phyloP scores from a whole-genome alignment of 2,797 vertebrate genomes.

The Sebastiscus albofasciatus region DNA sequence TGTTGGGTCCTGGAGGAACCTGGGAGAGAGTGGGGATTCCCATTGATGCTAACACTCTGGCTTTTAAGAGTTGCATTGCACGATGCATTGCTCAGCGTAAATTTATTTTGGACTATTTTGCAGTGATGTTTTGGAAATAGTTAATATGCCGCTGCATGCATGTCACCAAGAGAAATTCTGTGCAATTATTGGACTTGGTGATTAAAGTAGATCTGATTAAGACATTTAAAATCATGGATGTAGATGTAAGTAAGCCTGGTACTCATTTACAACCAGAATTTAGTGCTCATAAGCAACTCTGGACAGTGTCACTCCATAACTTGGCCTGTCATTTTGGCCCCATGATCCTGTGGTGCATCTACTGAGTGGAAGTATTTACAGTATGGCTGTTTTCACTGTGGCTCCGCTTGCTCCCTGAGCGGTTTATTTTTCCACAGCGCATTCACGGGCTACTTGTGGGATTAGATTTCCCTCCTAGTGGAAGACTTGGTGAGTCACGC shows the following conservation, averaged over 20 bases:
- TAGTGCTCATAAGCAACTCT: constrained; percentile 1
- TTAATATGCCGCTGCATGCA: neutral
- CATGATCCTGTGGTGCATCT: constrained; percentile 49
- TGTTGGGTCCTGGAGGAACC: constrained; percentile 43
- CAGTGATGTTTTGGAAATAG: neutral
- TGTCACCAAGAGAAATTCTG: neutral
- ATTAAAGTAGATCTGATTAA: constrained; percentile 1
- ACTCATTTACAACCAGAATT: neutral
- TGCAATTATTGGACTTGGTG: neutral
- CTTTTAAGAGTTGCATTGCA: neutral
- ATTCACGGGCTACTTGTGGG: constrained; percentile 58
- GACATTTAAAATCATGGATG: neutral
- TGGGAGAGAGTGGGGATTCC: constrained; percentile 29
- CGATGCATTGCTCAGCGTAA: neutral
- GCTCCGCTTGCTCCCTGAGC: constrained; percentile 47
- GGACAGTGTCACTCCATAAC: constrained; percentile 23
- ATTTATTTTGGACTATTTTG: constrained; percentile 19
- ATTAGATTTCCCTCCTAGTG: constrained; percentile 61
- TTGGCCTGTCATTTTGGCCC: constrained; percentile 15
- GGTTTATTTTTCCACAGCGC: constrained; percentile 72
- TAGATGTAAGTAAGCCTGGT: neutral
- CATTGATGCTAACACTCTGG: constrained; percentile 17
- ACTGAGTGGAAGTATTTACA: constrained; percentile 65
- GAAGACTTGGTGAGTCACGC: constrained; percentile 41
- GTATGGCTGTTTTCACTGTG: constrained; percentile 60